phyloP scores from a whole-genome alignment of 2,888 invertebrate genomes.

The Apamea anceps region DNA sequence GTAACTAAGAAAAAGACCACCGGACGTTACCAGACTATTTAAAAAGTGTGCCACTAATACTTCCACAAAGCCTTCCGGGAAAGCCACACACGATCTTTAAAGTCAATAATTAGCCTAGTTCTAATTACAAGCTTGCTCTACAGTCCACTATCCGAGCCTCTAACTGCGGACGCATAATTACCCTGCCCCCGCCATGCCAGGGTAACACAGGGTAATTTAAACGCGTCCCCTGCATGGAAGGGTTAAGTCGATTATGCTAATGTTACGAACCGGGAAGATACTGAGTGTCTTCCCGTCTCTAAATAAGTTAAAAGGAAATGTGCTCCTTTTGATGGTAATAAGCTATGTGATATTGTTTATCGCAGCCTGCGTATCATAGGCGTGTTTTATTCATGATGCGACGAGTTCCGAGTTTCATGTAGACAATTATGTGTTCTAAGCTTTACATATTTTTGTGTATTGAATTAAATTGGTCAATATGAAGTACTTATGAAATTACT shows the following conservation, averaged over 20 bases:
- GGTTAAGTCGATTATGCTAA: conserved; percentile 65
- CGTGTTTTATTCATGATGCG: conserved; percentile 38
- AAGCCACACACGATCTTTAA: conserved; percentile 27
- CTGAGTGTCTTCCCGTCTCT: conserved; percentile 46
- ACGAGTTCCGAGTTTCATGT: conserved; percentile 30
- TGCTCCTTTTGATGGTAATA: conserved; percentile 52
- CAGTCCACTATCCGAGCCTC: conserved; percentile 39
- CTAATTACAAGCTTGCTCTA: conserved; percentile 54
- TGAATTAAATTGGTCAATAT: not conserved
- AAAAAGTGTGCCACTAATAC: not conserved
- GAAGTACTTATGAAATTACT: not conserved
- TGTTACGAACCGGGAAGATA: conserved; percentile 53
- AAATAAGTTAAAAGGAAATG: conserved; percentile 55
- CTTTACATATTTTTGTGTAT: not conserved
- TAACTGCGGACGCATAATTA: conserved; percentile 63
- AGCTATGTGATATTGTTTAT: conserved; percentile 54
- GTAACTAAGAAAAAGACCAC: not conserved
- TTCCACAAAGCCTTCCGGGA: not conserved
- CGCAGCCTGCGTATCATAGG: conserved; percentile 11
- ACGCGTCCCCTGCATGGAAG: conserved; percentile 44
- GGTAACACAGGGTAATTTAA: conserved; percentile 57
- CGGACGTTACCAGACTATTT: not conserved
- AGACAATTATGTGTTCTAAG: conserved; percentile 1
- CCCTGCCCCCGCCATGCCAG: conserved; percentile 36
- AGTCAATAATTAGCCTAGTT: conserved; percentile 58